phyloP scores from a whole-genome alignment of 2,797 vertebrate genomes.

The Poeciliopsis infans region DNA sequence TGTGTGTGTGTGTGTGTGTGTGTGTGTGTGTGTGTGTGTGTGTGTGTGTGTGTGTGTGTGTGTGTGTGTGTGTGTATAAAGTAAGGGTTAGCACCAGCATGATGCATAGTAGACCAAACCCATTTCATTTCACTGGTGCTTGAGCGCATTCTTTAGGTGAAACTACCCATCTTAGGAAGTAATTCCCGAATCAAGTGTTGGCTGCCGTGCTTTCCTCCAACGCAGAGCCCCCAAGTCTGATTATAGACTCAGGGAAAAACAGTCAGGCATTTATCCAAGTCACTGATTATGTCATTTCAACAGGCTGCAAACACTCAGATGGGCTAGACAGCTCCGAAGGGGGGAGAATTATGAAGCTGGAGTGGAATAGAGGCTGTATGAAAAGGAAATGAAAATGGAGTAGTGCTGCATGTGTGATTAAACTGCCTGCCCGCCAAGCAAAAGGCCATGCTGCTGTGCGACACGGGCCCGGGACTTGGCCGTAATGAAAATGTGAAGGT shows the following conservation, averaged over 20 bases:
- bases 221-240: constrained; percentile 73
- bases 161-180: constrained; percentile 51
- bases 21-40: no score
- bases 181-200: constrained; percentile 70
- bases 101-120: constrained; percentile 32
- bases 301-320: constrained; percentile 76
- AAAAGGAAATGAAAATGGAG: constrained; percentile 85
- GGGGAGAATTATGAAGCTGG: constrained; percentile 81
- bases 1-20: no score
- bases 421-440: constrained; percentile 79
- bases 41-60: no score
- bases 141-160: constrained; percentile 49
- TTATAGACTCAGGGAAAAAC: constrained; percentile 78
- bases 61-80: background rate
- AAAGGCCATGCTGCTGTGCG: constrained; percentile 78
- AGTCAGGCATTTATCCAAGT: constrained; percentile 83
- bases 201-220: constrained; percentile 58
- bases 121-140: constrained; percentile 40
- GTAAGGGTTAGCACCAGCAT: constrained; percentile 20
- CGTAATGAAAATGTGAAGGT: constrained; percentile 83
- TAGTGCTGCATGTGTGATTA: constrained; percentile 85
- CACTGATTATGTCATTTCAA: constrained; percentile 87
- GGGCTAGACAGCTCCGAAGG: constrained; percentile 76
- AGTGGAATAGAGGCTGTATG: constrained; percentile 80
- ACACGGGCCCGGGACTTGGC: constrained; percentile 80